Conservation (phyloP, 1,140 invertebrate genomes). For the Heliconius himera region DNA sequence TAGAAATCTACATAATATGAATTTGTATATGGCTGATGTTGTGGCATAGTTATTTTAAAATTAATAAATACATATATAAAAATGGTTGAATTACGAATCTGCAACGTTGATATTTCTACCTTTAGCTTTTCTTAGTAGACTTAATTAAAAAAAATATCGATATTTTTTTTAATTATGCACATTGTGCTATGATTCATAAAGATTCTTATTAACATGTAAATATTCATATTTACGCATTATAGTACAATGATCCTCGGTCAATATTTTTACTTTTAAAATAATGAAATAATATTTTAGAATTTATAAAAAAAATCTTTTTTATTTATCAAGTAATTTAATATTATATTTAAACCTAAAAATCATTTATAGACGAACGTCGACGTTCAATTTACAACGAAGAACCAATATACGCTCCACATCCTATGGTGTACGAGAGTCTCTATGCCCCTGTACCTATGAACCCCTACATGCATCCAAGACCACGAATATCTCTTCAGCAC, state of each 20-base stretch:
- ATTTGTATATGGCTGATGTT: too few species aligned
- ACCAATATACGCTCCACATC: conserved; percentile 63
- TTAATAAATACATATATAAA: too few species aligned
- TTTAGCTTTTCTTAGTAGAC: too few species aligned
- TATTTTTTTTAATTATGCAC: too few species aligned
- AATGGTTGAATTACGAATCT: too few species aligned
- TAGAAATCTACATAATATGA: too few species aligned
- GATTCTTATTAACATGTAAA: background rate
- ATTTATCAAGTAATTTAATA: background rate
- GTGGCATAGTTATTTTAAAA: too few species aligned
- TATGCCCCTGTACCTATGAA: conserved; percentile 61
- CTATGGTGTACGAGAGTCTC: conserved; percentile 68
- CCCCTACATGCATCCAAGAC: conserved; percentile 54
- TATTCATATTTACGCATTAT: background rate
- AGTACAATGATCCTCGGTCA: background rate
- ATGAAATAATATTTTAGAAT: too few species aligned
- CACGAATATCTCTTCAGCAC: conserved; percentile 63
- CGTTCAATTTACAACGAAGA: conserved; percentile 74
- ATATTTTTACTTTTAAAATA: too few species aligned
- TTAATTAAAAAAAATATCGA: too few species aligned
- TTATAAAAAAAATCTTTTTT: too few species aligned
- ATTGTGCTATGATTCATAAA: background rate
- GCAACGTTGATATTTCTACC: too few species aligned
- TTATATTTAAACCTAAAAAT: background rate
- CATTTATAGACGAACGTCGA: conserved; percentile 61